A percentile compares a stretch with the other conserved stretches of the same genome.
phyloP scores from a whole-genome alignment of 2,888 invertebrate species.

The Priocnemis perturbator region DNA sequence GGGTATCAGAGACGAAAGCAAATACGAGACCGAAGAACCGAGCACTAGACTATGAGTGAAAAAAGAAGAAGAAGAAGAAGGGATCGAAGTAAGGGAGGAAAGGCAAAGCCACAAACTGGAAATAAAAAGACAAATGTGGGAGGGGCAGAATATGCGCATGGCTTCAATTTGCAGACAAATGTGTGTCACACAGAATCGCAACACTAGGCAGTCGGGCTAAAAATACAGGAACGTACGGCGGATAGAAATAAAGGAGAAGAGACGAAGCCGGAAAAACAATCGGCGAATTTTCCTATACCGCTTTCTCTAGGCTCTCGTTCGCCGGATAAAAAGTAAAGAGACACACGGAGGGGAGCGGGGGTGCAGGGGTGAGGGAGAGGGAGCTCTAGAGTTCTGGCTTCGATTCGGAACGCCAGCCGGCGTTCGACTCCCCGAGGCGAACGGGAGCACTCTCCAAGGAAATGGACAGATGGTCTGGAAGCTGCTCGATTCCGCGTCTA shows the following conservation, averaged over 20 bases:
- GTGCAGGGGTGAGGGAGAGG: conserved; percentile 4
- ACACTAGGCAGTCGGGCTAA: neutral
- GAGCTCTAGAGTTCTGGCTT: conserved; percentile 39
- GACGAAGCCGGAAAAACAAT: conserved; percentile 18
- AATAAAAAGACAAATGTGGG: conserved; percentile 26
- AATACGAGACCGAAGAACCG: too few species aligned
- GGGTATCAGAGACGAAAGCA: neutral
- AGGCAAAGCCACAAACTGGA: neutral
- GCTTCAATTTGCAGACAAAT: conserved; percentile 29
- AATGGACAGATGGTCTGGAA: conserved; percentile 61
- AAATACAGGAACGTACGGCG: neutral
- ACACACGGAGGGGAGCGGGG: neutral
- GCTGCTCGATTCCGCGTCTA: conserved; percentile 49
- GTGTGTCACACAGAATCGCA: neutral
- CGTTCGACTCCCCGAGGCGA: conserved; percentile 54
- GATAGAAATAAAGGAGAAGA: neutral
- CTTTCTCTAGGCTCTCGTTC: conserved; percentile 21
- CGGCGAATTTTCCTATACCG: conserved; percentile 43
- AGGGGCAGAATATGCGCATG: conserved; percentile 18
- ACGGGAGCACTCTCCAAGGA: conserved; percentile 59
- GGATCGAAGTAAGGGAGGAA: too few species aligned
- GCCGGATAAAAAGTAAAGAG: conserved; percentile 5
- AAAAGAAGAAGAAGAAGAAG: too few species aligned
- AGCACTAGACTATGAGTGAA: too few species aligned
- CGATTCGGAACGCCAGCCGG: conserved; percentile 47